Base-by-base conservation (phyloP, 2,888 invertebrate genomes). In the Ctenicera cuprea region DNA sequence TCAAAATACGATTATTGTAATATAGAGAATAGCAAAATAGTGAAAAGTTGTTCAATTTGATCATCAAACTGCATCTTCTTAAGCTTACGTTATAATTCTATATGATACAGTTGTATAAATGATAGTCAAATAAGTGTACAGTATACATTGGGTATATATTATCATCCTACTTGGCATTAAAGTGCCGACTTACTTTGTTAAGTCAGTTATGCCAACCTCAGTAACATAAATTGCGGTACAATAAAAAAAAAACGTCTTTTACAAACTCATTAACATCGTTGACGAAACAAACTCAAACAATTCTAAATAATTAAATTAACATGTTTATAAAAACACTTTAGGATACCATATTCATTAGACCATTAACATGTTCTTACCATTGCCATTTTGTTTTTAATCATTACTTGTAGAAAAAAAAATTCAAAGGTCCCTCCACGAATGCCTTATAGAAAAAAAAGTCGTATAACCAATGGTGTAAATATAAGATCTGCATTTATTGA, bases 1-100 rank as follows among this genome's bases (percentile, higher is more conserved):
- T 71, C 65, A 41, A 65, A 62, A 62, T 52, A 69, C 67, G 70
- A 65, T 71, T 62, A 70, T 62, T 63, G 63, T 57, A 33, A 70
- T 52, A 63, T 43, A 18, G 11, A 18, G 14, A 71, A 65, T 57
- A 64, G 62, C 59, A 71, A 71, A 65, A 65, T 71, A 62, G 62
- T 64, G 48, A 45, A 41, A 50, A 54, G 41, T 37, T 20, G 16
- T 50, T 59, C 18, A 33, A 59, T 45, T 59, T 67, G 67, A 57
- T 69, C 62, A 50, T 38, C 61, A 69, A 62, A 69, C 59, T 68
- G 69, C 69, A 45, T 38, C 37, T 62, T 38, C 14, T 62, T 14
- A 62, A 62, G 62, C 43, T 62, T 62, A 62, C 9, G 20, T 62
- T 9, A 9, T 33, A 57, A 26, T 33, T 9, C 52, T 52, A 52